Percentiles rank a stretch among this genome's conserved stretches.
Evolutionary conservation across 2,113 vertebrate species (phyloP).

Genomic region (Oophaga pumilio): DNA sequence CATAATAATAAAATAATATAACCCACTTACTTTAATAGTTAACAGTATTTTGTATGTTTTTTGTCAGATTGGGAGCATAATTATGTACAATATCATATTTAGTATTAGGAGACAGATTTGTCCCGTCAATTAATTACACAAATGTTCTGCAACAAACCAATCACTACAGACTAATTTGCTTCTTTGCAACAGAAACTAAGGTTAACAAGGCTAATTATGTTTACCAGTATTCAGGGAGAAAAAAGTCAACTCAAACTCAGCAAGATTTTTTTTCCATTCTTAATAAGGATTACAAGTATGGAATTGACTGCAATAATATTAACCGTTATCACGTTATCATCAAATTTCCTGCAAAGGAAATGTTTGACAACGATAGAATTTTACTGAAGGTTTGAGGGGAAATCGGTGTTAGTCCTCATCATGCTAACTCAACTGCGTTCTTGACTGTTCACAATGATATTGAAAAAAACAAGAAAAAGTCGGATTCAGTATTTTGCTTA

Average conservation of each 20-base stretch:
- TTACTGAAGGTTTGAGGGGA: background rate
- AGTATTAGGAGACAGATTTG: slow-evolving; percentile 67
- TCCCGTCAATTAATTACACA: slow-evolving; percentile 75
- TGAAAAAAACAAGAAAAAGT: background rate
- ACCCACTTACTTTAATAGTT: background rate
- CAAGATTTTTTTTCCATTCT: slow-evolving; percentile 35
- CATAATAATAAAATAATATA: background rate
- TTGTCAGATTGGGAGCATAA: background rate
- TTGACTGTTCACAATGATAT: background rate
- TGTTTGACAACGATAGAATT: background rate
- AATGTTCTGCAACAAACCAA: slow-evolving; percentile 72
- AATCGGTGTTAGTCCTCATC: background rate
- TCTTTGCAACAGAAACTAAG: slow-evolving; percentile 77
- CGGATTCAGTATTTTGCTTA: background rate
- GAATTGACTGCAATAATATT: background rate
- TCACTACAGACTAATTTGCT: slow-evolving; percentile 78
- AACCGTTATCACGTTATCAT: background rate
- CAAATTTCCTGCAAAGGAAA: background rate
- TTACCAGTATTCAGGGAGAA: slow-evolving; percentile 73
- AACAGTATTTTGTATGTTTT: background rate
- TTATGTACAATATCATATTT: slow-evolving; percentile 22
- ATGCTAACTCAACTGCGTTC: slow-evolving; percentile 40
- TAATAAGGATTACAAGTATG: background rate
- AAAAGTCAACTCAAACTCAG: slow-evolving; percentile 75
- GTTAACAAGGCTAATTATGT: slow-evolving; percentile 83